These are phyloP conservation scores for Caenorhabditis wallacei DNA, from an alignment of 2,888 invertebrate genomes.

Conservation along the genomic window DNA sequence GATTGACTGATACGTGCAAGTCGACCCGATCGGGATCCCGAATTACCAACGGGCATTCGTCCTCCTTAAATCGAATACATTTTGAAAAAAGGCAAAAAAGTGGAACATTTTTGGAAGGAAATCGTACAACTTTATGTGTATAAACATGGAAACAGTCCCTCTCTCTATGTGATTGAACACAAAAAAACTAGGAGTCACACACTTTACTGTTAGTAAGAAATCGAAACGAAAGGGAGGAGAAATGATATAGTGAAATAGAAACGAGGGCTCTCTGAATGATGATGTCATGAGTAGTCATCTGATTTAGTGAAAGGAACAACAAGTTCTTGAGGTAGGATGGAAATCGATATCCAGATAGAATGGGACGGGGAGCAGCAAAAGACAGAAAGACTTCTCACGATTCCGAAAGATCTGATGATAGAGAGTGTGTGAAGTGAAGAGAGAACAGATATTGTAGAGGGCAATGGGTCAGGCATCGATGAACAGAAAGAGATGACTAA, in stretches of 20 bases:
- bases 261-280: slow-evolving; percentile 5
- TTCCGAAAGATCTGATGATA: slow-evolving; percentile 30
- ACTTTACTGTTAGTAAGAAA: slow-evolving; percentile 37
- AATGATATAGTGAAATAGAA: slow-evolving; percentile 1
- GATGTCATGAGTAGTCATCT: slow-evolving; percentile 57
- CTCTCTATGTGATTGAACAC: slow-evolving; percentile 8
- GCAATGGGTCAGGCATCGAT: slow-evolving; percentile 56
- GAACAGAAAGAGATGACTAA: slow-evolving; percentile 54
- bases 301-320: slow-evolving; percentile 42
- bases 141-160: slow-evolving; percentile 25
- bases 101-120: not conserved
- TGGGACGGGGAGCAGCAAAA: slow-evolving; percentile 35
- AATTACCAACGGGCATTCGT: slow-evolving; percentile 68
- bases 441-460: slow-evolving; percentile 26
- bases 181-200: slow-evolving; percentile 40
- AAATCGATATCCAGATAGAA: slow-evolving; percentile 56
- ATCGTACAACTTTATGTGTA: slow-evolving; percentile 46
- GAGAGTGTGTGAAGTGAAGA: slow-evolving; percentile 22
- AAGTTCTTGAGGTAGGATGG: slow-evolving; percentile 36
- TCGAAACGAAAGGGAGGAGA: not conserved
- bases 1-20: slow-evolving; percentile 72
- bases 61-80: slow-evolving; percentile 36
- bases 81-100: not conserved
- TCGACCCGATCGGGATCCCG: slow-evolving; percentile 70
- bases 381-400: slow-evolving; percentile 49